Evolutionary conservation across 2,113 vertebrate genomes (phyloP).

Genomic region (Sceloporus tristichus): DNA sequence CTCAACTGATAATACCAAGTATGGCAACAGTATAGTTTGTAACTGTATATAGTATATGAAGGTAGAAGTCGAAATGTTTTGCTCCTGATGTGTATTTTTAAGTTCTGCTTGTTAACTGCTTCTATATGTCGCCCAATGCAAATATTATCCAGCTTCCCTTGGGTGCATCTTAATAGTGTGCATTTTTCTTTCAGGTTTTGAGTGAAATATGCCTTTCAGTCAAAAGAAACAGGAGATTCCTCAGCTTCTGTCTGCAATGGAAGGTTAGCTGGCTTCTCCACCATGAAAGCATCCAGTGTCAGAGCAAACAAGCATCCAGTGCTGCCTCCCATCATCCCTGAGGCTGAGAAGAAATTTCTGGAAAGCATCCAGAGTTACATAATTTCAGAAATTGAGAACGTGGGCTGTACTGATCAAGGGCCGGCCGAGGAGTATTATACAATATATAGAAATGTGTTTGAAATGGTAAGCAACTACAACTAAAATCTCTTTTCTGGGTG

Average conservation of each 20-base stretch:
- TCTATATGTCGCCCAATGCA: too few relatives aligned
- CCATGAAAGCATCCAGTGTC: not conserved
- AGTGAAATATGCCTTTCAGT: slow-evolving; percentile 33
- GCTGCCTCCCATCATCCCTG: slow-evolving; percentile 49
- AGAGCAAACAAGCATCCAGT: slow-evolving; percentile 15
- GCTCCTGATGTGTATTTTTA: too few relatives aligned
- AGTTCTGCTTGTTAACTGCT: too few relatives aligned
- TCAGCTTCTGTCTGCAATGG: slow-evolving; percentile 34
- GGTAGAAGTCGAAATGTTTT: too few relatives aligned
- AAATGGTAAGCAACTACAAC: slow-evolving; percentile 69
- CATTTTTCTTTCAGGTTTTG: slow-evolving; percentile 37
- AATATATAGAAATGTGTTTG: slow-evolving; percentile 75
- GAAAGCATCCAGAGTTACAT: slow-evolving; percentile 68
- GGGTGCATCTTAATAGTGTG: not conserved
- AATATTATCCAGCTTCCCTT: too few relatives aligned
- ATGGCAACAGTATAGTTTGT: too few relatives aligned
- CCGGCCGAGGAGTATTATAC: slow-evolving; percentile 71
- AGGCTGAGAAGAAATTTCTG: slow-evolving; percentile 72
- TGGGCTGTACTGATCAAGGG: slow-evolving; percentile 63
- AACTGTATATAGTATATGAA: too few relatives aligned
- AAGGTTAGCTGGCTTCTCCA: slow-evolving; percentile 22
- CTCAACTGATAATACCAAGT: too few relatives aligned
- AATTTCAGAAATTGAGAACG: slow-evolving; percentile 68
- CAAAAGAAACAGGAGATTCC: slow-evolving; percentile 6
- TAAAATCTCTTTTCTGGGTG: not conserved